Conservation (phyloP, 2,113 vertebrate genomes). For the Phoenicopterus ruber region DNA sequence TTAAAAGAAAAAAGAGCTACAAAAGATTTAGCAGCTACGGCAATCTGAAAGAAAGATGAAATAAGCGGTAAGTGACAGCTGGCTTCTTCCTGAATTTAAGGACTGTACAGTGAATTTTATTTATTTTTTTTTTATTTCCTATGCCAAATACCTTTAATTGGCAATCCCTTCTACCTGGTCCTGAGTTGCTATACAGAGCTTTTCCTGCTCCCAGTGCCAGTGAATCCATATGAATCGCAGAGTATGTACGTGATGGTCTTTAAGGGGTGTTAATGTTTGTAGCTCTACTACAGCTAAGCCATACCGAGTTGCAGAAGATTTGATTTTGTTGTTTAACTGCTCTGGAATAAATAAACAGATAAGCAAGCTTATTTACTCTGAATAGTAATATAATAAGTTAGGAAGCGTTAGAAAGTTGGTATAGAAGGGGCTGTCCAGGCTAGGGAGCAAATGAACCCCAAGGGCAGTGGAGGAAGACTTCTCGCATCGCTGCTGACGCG, state of each 20-base stretch:
- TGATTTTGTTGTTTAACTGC: background rate
- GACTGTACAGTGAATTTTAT: background rate
- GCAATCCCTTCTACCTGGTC: background rate
- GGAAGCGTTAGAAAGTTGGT: background rate
- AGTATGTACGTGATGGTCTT: background rate
- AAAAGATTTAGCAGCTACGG: background rate
- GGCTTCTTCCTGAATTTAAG: background rate
- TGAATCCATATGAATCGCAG: background rate
- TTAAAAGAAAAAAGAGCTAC: background rate
- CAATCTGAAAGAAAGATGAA: background rate
- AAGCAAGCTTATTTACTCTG: background rate
- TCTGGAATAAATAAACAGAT: background rate
- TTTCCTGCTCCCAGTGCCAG: background rate
- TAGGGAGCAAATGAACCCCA: background rate
- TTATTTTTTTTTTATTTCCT: background rate
- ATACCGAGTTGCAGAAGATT: background rate
- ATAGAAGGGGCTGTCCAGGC: background rate
- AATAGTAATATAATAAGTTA: background rate
- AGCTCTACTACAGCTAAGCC: background rate
- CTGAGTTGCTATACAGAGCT: background rate
- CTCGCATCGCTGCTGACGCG: rapidly evolving
- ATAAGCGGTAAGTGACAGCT: background rate
- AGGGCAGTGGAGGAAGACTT: background rate
- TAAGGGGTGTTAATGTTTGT: background rate
- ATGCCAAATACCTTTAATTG: background rate